Evolutionary conservation across 2,113 vertebrate species (phyloP), one percentile per base, ranked within the genome.

Genomic region (Psilopogon haemacephalus): DNA sequence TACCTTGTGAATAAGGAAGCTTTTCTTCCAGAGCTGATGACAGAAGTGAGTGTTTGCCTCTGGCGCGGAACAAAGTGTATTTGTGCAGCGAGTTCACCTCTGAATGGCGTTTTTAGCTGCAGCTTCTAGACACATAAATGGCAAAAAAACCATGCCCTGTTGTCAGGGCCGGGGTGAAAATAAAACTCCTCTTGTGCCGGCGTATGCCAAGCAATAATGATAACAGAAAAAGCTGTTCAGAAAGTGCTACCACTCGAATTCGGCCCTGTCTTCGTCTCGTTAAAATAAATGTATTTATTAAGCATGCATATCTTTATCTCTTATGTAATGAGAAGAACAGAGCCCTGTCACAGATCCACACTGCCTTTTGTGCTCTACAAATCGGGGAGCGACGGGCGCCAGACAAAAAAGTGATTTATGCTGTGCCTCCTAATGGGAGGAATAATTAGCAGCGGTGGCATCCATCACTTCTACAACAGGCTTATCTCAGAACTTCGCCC

Each of bases 401-500:
- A 97, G 97, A 97, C 97, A 97, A 97, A 96, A 96, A 97, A 96
- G 90, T 96, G 95, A 97, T 97, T 97, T 97, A 97, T 97, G 94
- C 95, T 91, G 59, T 63, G 86, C 79, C 93, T 95, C 89, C 92
- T 98, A 97, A 98, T 97, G 95, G 96, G 92, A 90, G 90, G 92
- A 96, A 97, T 97, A 98, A 97, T 97, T 97, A 98, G 95, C 95
- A 95, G 89, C 76, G 65, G 83, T 96, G 95, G 96, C 96, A 98
- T 97, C 96, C 96, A 97, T 97, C 96, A 97, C 95, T 94, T 96
- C 88, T 95, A 69, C 90, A 96, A 93, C 94, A 93, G 94, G 93
- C 93, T 94, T 94, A 93, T 95, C 93, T 95, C 81, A 84, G 91
- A 94, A 95, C 75, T 92, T 91, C 70, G 85, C 88, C 77, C 79